Percentiles rank a stretch among this genome's conserved stretches.
phyloP scores from a whole-genome alignment of 2,113 vertebrate genomes.

The Tragelaphus scriptus region DNA sequence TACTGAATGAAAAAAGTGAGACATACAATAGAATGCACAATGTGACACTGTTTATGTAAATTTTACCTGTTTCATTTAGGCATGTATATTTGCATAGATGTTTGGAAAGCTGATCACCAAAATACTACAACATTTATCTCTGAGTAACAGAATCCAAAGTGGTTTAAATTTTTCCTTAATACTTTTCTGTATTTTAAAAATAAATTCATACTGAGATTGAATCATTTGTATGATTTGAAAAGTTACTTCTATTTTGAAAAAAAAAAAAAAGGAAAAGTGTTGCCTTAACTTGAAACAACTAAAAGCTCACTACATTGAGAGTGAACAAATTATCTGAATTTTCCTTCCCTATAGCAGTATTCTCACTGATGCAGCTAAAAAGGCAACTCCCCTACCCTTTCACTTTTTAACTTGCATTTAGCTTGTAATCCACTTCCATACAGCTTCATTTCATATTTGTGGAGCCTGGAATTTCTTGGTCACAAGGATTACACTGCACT shows the following conservation, averaged over 20 bases:
- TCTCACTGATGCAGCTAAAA: not conserved
- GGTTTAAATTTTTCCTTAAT: not conserved
- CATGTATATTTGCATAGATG: not conserved
- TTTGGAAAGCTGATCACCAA: not conserved
- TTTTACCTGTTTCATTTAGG: not conserved
- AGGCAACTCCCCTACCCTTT: not conserved
- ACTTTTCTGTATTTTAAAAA: not conserved
- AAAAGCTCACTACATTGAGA: not conserved
- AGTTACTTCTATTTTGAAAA: not conserved
- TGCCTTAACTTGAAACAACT: not conserved
- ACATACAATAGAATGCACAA: not conserved
- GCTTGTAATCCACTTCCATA: not conserved
- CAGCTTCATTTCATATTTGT: not conserved
- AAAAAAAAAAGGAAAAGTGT: not conserved
- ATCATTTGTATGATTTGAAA: not conserved
- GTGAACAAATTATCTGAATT: not conserved
- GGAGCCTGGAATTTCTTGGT: not conserved
- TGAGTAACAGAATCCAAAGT: not conserved
- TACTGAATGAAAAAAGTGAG: not conserved
- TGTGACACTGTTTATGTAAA: not conserved
- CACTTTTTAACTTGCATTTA: not conserved
- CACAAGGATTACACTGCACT: not conserved
- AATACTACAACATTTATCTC: not conserved
- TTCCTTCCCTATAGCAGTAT: not conserved
- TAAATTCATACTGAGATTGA: not conserved